These are phyloP conservation scores for Amphipyra tragopoginis DNA, from an alignment of 2,888 invertebrate species.

Conservation along the genomic window DNA sequence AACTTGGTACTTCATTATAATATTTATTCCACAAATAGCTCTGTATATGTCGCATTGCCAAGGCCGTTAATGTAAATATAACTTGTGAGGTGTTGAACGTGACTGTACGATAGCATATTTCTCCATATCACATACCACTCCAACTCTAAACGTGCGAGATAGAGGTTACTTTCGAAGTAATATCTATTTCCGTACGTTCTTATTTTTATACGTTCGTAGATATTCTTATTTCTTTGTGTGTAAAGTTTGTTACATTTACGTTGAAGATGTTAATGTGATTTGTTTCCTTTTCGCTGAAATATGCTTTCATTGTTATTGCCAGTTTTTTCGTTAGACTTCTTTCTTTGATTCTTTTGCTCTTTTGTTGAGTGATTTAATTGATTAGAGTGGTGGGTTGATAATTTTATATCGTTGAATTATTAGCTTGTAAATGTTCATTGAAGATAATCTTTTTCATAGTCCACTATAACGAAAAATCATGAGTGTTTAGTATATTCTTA, in stretches of 20 bases:
- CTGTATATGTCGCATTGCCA: slow-evolving; percentile 50
- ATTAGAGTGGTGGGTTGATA: slow-evolving; percentile 14
- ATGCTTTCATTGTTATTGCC: slow-evolving; percentile 44
- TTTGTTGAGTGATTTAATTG: slow-evolving; percentile 28
- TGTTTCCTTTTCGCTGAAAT: slow-evolving; percentile 45
- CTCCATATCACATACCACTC: slow-evolving; percentile 59
- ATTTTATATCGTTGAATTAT: slow-evolving; percentile 8
- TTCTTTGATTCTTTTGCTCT: slow-evolving; percentile 5
- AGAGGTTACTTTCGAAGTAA: slow-evolving; percentile 60
- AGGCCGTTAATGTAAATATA: slow-evolving; percentile 55
- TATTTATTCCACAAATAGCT: slow-evolving; percentile 25
- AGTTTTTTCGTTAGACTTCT: slow-evolving; percentile 24
- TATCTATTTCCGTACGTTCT: slow-evolving; percentile 63
- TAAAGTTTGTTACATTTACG: slow-evolving; percentile 61
- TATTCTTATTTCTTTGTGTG: slow-evolving; percentile 64
- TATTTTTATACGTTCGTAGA: slow-evolving; percentile 61
- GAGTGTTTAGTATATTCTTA: no score
- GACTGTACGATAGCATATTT: slow-evolving; percentile 57
- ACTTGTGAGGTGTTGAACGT: slow-evolving; percentile 57
- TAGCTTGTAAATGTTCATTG: no score
- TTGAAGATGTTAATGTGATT: slow-evolving; percentile 54
- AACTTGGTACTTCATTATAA: slow-evolving; percentile 11
- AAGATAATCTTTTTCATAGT: no score
- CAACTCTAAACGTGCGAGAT: slow-evolving; percentile 46
- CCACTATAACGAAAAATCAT: no score